Conservation (phyloP, 2,888 invertebrate species). For the Lasioglossum leucozonium region DNA sequence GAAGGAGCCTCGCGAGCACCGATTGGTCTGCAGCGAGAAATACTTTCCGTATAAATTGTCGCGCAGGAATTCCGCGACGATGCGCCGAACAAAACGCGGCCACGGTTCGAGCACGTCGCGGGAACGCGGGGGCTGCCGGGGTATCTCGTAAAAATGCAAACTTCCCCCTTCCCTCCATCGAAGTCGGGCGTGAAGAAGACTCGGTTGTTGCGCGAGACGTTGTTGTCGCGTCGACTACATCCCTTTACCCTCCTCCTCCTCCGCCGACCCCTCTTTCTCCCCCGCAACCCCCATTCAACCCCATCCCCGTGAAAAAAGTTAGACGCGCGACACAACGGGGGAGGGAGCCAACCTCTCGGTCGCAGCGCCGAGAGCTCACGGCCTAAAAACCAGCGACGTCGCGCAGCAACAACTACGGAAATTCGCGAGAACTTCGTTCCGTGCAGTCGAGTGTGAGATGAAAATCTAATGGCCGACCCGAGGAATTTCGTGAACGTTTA, state of each 20-base stretch:
- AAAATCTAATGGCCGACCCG: slow-evolving; percentile 4
- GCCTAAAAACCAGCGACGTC: slow-evolving; percentile 16
- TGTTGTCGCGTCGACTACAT: slow-evolving; percentile 60
- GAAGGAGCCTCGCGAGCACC: not conserved
- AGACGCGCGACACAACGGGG: slow-evolving; percentile 42
- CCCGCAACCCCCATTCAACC: not conserved
- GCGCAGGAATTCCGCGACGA: slow-evolving; percentile 76
- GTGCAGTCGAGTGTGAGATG: slow-evolving; percentile 13
- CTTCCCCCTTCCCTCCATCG: slow-evolving; percentile 69
- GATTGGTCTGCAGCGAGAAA: slow-evolving; percentile 64
- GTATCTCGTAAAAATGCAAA: slow-evolving; percentile 80
- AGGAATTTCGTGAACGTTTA: not conserved
- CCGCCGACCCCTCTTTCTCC: not conserved
- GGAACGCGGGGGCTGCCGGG: slow-evolving; percentile 4
- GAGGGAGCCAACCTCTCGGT: slow-evolving; percentile 2
- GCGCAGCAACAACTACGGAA: slow-evolving; percentile 30
- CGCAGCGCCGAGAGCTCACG: not conserved
- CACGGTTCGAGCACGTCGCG: slow-evolving; percentile 50
- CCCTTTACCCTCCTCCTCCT: not conserved
- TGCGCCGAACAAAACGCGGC: slow-evolving; percentile 72
- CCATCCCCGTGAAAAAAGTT: slow-evolving; percentile 56
- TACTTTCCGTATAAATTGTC: slow-evolving; percentile 81
- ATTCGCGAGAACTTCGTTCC: slow-evolving; percentile 36
- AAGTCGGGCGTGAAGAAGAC: slow-evolving; percentile 59
- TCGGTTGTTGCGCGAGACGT: slow-evolving; percentile 53